phyloP scores from a whole-genome alignment of 2,797 vertebrate species.

The Melanogrammus aeglefinus region DNA sequence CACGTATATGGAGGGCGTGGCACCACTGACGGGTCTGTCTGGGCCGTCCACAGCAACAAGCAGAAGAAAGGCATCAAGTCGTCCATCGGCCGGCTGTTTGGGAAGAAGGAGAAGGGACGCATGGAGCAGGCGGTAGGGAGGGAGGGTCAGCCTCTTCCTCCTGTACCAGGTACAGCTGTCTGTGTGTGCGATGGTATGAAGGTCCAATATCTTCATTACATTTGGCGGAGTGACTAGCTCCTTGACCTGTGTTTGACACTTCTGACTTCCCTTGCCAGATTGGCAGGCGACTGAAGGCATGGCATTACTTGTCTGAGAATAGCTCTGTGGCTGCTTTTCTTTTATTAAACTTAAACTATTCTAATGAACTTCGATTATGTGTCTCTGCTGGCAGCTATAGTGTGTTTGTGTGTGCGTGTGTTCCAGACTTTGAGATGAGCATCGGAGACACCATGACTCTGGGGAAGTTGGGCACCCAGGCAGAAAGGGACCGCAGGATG shows the following conservation, averaged over 20 bases:
- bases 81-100: constrained; percentile 91
- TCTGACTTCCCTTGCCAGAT: too few species aligned
- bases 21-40: background rate
- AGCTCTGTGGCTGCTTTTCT: too few species aligned
- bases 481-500: constrained; percentile 90
- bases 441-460: constrained; percentile 89
- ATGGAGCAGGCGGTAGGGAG: constrained; percentile 80
- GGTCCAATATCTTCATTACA: too few species aligned
- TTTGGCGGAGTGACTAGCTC: too few species aligned
- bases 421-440: constrained; percentile 83
- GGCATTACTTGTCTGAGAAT: too few species aligned
- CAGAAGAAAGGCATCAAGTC: constrained; percentile 96
- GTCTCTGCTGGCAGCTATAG: too few species aligned
- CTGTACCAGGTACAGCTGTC: constrained; percentile 55
- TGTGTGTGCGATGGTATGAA: background rate
- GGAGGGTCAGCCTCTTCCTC: constrained; percentile 73
- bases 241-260: too few species aligned
- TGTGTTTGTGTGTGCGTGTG: background rate
- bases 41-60: constrained; percentile 73
- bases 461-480: constrained; percentile 91
- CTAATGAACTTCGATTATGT: too few species aligned
- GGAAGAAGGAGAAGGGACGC: constrained; percentile 93
- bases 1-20: constrained; percentile 2
- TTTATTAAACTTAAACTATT: too few species aligned
- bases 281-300: too few species aligned